These are phyloP conservation scores for Pyrocephalus nanus DNA, from an alignment of 2,797 vertebrate species.

Conservation along the genomic window DNA sequence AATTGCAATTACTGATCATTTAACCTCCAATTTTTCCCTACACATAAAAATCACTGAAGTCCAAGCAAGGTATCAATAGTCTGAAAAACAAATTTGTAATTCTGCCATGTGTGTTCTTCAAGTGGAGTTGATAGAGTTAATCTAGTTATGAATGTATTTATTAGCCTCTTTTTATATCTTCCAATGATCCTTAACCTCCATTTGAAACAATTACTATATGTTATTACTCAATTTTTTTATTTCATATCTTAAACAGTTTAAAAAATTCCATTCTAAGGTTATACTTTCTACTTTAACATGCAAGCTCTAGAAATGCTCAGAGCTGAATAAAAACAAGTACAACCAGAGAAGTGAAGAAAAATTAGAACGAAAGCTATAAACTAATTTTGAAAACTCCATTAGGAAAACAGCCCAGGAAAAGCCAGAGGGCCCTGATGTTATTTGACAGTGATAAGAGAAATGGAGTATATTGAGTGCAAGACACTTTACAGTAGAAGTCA, in stretches of 20 bases:
- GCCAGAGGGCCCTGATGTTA: not conserved
- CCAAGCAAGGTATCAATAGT: not conserved
- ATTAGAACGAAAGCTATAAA: conserved; percentile 2
- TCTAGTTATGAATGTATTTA: not conserved
- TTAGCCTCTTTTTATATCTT: not conserved
- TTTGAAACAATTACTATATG: not conserved
- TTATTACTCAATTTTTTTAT: not conserved
- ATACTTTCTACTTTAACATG: not conserved
- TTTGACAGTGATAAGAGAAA: not conserved
- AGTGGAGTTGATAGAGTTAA: not conserved
- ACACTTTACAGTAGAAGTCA: not conserved
- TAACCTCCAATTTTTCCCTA: not conserved
- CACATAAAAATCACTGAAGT: not conserved
- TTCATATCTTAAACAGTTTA: not conserved
- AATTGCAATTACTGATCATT: not conserved
- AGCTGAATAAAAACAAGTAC: not conserved
- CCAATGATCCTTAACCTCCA: not conserved
- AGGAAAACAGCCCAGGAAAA: not conserved
- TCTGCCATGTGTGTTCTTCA: not conserved
- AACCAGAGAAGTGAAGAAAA: not conserved
- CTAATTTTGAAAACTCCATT: not conserved
- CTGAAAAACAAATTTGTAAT: not conserved
- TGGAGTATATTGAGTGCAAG: not conserved
- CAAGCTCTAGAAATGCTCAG: not conserved
- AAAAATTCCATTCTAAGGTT: not conserved